These are phyloP conservation scores for Hyppa rectilinea DNA, from an alignment of 2,888 invertebrate species.

Conservation along the genomic window DNA sequence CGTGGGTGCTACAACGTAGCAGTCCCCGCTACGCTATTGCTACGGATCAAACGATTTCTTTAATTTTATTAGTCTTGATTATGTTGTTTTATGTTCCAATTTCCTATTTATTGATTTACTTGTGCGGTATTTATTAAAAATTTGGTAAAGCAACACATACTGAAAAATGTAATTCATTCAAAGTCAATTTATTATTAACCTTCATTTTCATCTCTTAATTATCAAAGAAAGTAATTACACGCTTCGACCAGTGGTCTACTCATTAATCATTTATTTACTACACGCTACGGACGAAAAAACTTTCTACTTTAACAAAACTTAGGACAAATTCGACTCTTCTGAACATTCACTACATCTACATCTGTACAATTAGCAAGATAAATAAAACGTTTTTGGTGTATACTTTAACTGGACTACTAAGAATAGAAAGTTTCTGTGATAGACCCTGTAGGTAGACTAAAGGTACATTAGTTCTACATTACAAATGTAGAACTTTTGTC, in stretches of 20 bases:
- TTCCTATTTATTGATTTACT: neutral
- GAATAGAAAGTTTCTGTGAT: constrained; percentile 21
- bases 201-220: constrained; percentile 19
- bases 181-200: neutral
- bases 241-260: constrained; percentile 10
- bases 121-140: neutral
- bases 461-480: too few relatives aligned
- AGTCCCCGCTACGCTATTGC: constrained; percentile 10
- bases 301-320: constrained; percentile 55
- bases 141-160: neutral
- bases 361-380: constrained; percentile 63
- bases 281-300: constrained; percentile 39
- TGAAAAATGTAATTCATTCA: neutral
- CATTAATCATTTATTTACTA: constrained; percentile 53
- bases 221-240: constrained; percentile 40
- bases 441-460: neutral
- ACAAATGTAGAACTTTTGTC: too few relatives aligned
- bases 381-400: constrained; percentile 56
- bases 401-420: constrained; percentile 13
- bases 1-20: constrained; percentile 37
- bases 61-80: neutral
- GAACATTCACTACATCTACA: constrained; percentile 55
- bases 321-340: constrained; percentile 47
- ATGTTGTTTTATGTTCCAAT: too few relatives aligned
- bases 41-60: neutral